Conservation (phyloP, 1,140 invertebrate species). For the Papilio xuthus region DNA sequence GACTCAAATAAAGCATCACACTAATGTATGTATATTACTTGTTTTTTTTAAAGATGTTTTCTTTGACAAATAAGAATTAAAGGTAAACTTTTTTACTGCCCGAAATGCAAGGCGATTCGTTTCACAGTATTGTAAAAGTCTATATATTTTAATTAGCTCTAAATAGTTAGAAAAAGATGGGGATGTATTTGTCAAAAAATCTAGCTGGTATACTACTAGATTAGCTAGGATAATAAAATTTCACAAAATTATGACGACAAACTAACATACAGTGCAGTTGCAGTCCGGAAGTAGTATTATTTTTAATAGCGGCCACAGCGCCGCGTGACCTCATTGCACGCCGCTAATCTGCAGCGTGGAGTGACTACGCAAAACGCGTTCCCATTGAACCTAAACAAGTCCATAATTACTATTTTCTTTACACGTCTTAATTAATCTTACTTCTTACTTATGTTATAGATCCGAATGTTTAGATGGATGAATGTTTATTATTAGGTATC, state of each 20-base stretch:
- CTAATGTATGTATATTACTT: background rate
- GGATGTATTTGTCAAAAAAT: background rate
- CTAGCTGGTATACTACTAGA: background rate
- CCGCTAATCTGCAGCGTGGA: constrained; percentile 57
- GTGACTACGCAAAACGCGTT: constrained; percentile 19
- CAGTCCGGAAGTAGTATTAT: constrained; percentile 49
- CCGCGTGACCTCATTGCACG: constrained; percentile 51
- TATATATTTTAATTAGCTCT: too few species aligned
- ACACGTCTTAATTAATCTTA: too few species aligned
- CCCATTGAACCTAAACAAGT: constrained; percentile 65
- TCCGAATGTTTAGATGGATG: too few species aligned
- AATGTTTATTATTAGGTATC: too few species aligned
- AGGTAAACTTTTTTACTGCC: too few species aligned
- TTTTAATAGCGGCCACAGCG: constrained; percentile 62
- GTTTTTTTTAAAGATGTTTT: too few species aligned
- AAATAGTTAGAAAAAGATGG: too few species aligned
- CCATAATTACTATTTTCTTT: too few species aligned
- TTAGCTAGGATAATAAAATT: background rate
- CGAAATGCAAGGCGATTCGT: too few species aligned
- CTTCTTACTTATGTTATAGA: too few species aligned
- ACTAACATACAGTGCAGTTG: constrained; percentile 10
- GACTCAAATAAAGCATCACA: background rate
- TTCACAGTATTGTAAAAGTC: too few species aligned
- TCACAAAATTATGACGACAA: background rate
- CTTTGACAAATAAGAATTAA: too few species aligned